These are phyloP conservation scores for Haemorhous mexicanus DNA, from an alignment of 2,113 vertebrate genomes.

Conservation along the genomic window DNA sequence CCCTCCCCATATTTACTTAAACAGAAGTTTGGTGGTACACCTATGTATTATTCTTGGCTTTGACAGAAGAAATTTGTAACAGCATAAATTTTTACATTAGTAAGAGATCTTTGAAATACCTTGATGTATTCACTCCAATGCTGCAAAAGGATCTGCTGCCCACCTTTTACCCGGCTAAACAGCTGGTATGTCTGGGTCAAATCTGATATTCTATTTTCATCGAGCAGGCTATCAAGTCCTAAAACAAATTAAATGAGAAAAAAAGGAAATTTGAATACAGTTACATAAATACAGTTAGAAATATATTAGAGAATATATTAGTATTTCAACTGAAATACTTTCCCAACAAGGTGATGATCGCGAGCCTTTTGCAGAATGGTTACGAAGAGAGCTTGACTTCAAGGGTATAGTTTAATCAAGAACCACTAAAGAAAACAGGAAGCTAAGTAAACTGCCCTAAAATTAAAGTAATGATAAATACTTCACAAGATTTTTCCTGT, in stretches of 20 bases:
- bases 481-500: not conserved
- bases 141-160: conserved; percentile 78
- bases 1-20: not conserved
- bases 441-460: not conserved
- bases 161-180: conserved; percentile 79
- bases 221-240: conserved; percentile 80
- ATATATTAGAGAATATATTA: not conserved
- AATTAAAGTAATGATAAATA: not conserved
- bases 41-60: not conserved
- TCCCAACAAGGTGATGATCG: not conserved
- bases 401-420: not conserved
- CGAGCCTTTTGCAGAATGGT: not conserved
- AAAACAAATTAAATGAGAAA: not conserved
- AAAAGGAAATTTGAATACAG: not conserved
- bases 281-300: not conserved
- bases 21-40: not conserved
- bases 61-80: not conserved
- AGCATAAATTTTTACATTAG: not conserved
- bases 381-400: not conserved
- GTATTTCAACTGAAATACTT: not conserved
- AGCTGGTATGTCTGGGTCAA: conserved; percentile 80
- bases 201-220: conserved; percentile 80
- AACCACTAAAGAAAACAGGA: not conserved
- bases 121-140: conserved; percentile 85
- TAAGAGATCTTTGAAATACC: conserved; percentile 56